Evolutionary conservation across 2,797 vertebrate species (phyloP).

Genomic region (Mionectes olivaceus): DNA sequence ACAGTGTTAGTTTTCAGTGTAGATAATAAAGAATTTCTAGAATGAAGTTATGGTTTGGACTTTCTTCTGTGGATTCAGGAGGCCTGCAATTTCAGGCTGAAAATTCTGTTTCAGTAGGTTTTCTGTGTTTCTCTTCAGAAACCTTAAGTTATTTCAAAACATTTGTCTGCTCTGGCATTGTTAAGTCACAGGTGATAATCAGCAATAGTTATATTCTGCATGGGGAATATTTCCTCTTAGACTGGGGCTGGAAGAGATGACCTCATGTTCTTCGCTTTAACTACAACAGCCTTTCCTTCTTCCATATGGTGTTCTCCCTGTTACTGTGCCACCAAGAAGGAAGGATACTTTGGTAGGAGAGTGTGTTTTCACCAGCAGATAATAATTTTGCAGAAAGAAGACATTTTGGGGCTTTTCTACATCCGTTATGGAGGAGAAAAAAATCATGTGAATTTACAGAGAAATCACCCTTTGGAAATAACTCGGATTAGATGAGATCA

Average conservation of each 20-base stretch:
- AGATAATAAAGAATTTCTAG: neutral
- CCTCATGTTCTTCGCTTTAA: fast-evolving
- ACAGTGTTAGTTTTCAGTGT: neutral
- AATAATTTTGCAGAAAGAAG: neutral
- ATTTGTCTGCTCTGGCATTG: fast-evolving
- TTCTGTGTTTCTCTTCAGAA: neutral
- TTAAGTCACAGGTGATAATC: neutral
- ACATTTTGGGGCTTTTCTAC: neutral
- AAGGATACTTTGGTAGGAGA: neutral
- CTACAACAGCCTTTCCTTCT: neutral
- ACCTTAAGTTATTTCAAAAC: neutral
- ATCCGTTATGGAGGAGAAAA: neutral
- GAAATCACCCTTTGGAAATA: neutral
- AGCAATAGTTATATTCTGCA: neutral
- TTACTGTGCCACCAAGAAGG: neutral
- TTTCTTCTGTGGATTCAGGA: neutral
- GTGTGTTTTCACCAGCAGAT: neutral
- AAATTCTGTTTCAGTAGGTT: neutral
- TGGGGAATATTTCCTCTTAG: neutral
- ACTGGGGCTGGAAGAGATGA: neutral
- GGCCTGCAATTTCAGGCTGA: neutral
- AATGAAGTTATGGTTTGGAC: neutral
- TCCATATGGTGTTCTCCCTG: fast-evolving
- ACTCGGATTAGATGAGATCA: neutral
- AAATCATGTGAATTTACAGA: neutral